Conservation (phyloP, 1,140 invertebrate species). For the Gonioctena quinquepunctata region DNA sequence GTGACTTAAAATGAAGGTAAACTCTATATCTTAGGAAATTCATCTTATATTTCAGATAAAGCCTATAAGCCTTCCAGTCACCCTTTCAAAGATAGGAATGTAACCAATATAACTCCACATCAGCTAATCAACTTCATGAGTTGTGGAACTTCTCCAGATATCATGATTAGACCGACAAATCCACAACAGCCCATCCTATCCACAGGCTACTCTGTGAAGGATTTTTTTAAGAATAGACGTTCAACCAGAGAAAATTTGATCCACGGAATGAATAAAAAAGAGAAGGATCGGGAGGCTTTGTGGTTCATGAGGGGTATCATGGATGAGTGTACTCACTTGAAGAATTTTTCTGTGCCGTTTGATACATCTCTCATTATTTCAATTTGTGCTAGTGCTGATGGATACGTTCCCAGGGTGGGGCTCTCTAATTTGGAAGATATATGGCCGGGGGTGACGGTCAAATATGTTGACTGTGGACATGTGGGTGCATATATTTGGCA, state of each 20-base stretch:
- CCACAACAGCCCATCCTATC: neutral
- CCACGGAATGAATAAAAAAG: conserved; percentile 29
- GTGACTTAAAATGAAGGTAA: no score
- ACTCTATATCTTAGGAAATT: no score
- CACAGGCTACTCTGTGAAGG: neutral
- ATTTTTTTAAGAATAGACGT: conserved; percentile 17
- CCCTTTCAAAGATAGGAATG: neutral
- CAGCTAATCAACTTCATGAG: conserved; percentile 1
- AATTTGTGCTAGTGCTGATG: conserved; percentile 86
- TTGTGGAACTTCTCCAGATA: neutral
- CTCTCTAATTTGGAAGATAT: conserved; percentile 81
- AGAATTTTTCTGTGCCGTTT: conserved; percentile 84
- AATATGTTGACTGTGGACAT: conserved; percentile 88
- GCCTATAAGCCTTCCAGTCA: neutral
- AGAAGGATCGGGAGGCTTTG: conserved; percentile 66
- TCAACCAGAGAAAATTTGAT: conserved; percentile 18
- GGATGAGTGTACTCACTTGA: conserved; percentile 97
- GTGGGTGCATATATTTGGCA: conserved; percentile 79
- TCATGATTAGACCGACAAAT: neutral
- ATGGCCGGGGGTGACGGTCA: conserved; percentile 89
- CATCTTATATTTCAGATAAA: neutral
- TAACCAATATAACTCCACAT: neutral
- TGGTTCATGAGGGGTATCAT: conserved; percentile 97
- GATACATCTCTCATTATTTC: conserved; percentile 84
- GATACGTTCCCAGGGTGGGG: conserved; percentile 87